Evolutionary conservation across 2,888 invertebrate species (phyloP).

Genomic region (Oithona nana): DNA sequence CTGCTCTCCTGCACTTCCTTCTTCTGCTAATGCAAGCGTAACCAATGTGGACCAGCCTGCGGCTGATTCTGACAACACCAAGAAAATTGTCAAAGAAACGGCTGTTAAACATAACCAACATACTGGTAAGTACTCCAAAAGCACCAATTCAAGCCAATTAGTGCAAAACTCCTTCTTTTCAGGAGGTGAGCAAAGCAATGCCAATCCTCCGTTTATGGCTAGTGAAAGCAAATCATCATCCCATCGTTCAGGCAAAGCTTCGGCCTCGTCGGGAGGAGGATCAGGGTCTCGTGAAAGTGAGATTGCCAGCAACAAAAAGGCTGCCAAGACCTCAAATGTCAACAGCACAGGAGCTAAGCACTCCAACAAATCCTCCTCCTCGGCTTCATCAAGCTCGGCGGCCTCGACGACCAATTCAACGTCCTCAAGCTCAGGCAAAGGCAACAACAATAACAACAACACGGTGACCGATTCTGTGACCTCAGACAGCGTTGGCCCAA

Average conservation of each 20-base stretch:
- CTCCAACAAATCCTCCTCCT: not conserved
- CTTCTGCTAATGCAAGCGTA: too few relatives aligned
- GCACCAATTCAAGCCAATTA: too few relatives aligned
- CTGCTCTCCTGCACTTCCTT: too few relatives aligned
- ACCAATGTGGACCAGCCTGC: too few relatives aligned
- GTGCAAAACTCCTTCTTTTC: too few relatives aligned
- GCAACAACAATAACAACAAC: not conserved
- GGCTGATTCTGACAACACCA: not conserved
- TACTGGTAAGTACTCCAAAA: too few relatives aligned
- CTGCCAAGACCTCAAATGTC: too few relatives aligned
- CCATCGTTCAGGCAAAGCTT: not conserved
- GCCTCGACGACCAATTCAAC: not conserved
- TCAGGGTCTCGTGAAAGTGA: too few relatives aligned
- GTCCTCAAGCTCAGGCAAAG: not conserved
- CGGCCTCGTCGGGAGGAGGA: not conserved
- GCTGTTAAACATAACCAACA: not conserved
- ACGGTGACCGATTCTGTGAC: not conserved
- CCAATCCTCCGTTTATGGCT: not conserved
- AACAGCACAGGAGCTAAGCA: too few relatives aligned
- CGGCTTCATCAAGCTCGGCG: not conserved
- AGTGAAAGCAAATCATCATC: not conserved
- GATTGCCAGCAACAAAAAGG: too few relatives aligned
- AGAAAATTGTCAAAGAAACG: not conserved
- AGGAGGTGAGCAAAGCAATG: too few relatives aligned
- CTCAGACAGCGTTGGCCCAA: too few relatives aligned